A percentile compares a stretch with the other conserved stretches of the same genome.
Conservation (phyloP, 2,888 invertebrate species). For the Sphecodes monilicornis region DNA sequence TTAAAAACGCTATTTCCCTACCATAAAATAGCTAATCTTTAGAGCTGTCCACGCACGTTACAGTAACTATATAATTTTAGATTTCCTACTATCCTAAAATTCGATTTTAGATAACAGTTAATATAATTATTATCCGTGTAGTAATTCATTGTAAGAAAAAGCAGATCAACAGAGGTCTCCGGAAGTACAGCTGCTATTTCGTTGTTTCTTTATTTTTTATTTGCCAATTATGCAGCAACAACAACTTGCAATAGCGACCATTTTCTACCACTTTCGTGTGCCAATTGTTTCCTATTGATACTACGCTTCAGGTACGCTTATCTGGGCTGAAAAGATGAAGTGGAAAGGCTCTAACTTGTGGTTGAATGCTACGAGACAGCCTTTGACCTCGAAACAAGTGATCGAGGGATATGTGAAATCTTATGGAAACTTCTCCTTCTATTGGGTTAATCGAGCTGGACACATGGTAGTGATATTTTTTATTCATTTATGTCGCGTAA, state of each 20-base stretch:
- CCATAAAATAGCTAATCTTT: background rate
- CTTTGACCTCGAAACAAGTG: conserved; percentile 87
- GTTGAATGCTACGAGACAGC: conserved; percentile 85
- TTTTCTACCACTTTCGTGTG: background rate
- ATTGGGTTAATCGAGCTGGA: conserved; percentile 92
- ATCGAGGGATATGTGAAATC: conserved; percentile 91
- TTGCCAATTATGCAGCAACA: background rate
- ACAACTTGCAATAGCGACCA: background rate
- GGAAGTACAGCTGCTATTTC: background rate
- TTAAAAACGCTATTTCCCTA: background rate
- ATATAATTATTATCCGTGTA: background rate
- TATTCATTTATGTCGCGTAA: background rate
- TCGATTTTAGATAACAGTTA: background rate
- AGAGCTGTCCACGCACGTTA: background rate
- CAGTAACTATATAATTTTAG: background rate
- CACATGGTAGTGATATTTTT: conserved; percentile 88
- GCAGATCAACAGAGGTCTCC: background rate
- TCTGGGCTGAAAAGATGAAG: conserved; percentile 90
- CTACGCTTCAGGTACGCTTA: conserved; percentile 87
- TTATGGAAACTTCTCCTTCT: conserved; percentile 89
- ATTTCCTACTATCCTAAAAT: background rate
- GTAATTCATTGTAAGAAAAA: background rate
- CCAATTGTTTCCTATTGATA: conserved; percentile 14
- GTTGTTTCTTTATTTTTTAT: background rate
- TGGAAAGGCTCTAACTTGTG: conserved; percentile 88